Base-by-base conservation (phyloP, 2,888 invertebrate genomes). In the Metellina segmentata region DNA sequence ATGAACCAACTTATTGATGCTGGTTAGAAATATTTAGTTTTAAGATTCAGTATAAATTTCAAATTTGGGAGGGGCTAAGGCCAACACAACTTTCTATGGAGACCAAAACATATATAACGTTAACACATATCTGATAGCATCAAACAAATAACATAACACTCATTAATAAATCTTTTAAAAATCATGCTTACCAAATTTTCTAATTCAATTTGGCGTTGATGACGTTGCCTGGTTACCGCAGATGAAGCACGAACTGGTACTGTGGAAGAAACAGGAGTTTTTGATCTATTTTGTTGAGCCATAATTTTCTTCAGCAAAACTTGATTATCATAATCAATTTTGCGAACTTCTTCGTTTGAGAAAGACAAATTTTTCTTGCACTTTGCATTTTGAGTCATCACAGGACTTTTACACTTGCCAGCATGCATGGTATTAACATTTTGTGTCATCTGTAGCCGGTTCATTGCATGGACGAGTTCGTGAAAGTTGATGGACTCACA, bases 151-250 rank as follows among this genome's bases (percentile, higher is more conserved):
- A n/a, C n/a, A n/a, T n/a, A n/a, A n/a, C n/a, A n/a, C n/a, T n/a
- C n/a, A n/a, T n/a, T n/a, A 34, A 34, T 4, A 34, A 1, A 34
- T 2, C 34, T 34, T 34, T 34, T 34, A 2, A 34, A 34, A 34
- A 34, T 34, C 34, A 34, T 8, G 61, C 70, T 69, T 94, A 96
- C 96, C 95, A 95, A 94, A 94, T 96, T 96, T 92, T 96, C 96
- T 92, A 94, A 94, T 93, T 96, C 95, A 93, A 96, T 96, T 93
- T 95, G 95, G 88, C 94, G 94, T 92, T 96, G 96, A 48, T 95
- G 94, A 92, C 94, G 95, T 88, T 94, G 95, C 77, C 96, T 94
- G 93, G 96, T 96, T 74, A 96, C 95, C 16, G 96, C 95, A 61
- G 96, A 95, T 19, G 93, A 88, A 49, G 93, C 69, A 7, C 83